Evolutionary conservation across 2,888 invertebrate species (phyloP), one percentile per base, ranked within the genome.

Genomic region (Lathronympha strigana): DNA sequence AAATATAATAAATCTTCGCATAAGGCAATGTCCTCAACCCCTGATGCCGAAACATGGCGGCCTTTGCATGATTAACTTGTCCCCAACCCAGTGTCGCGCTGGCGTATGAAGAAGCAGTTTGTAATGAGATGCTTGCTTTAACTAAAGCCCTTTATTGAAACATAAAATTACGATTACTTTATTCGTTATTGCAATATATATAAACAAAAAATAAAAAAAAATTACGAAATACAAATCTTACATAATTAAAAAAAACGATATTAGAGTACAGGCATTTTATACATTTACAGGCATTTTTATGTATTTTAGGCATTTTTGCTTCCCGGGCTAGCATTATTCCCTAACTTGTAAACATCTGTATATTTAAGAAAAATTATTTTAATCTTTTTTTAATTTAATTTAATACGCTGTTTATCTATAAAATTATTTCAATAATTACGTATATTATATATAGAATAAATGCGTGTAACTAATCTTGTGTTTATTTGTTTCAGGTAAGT

Each of bases 401-500:
- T n/a, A n/a, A n/a, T n/a, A n/a, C n/a, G n/a, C n/a, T n/a, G n/a
- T n/a, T n/a, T n/a, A n/a, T n/a, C n/a, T 33, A 33, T 11, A 2
- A 33, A 33, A 33, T 33, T 2, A 33, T 33, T 33, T 2, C 11
- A 11, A 11, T n/a, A n/a, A 33, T 33, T 11, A 33, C 13, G 3
- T 33, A 13, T 33, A 33, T 1, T n/a, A 3, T 33, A 33, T 3
- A 33, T 33, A 1, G 13, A 33, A 33, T 13, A 8, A 8, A 1
- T 31, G 1, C 13, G n/a, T 55, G 17, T n/a, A 15, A 47, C 25
- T 47, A 36, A 25, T 19, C 11, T 1, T 4, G 1, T 11, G 8
- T 38, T 63, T 55, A 8, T 54, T 63, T 55, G 1, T 49, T 55
- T 55, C 63, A 63, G 63, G 63, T 63, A 63, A 15, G 63, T 49